phyloP scores from a whole-genome alignment of 2,113 vertebrate species.

The Chaetodon auriga region DNA sequence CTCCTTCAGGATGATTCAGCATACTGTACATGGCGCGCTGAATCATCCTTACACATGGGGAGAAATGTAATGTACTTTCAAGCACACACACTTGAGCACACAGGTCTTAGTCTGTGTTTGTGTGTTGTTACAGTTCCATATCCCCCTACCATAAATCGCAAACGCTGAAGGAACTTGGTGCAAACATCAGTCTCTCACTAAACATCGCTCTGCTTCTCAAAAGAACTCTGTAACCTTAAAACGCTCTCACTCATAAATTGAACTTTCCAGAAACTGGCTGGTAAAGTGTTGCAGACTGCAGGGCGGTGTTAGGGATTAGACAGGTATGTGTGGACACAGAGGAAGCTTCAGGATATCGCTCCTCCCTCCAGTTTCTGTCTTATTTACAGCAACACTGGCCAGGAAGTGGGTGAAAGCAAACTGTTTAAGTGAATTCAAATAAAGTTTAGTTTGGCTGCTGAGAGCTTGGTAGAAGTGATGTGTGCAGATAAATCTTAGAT shows the following conservation, averaged over 20 bases:
- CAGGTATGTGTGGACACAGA: slow-evolving; percentile 58
- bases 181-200: slow-evolving; percentile 36
- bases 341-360: slow-evolving; percentile 35
- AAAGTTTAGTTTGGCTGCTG: slow-evolving; percentile 39
- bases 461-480: neutral
- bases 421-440: slow-evolving; percentile 42
- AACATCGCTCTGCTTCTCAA: slow-evolving; percentile 31
- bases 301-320: slow-evolving; percentile 54
- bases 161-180: slow-evolving; percentile 23
- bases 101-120: slow-evolving; percentile 24
- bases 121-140: slow-evolving; percentile 26
- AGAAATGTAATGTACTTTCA: slow-evolving; percentile 1
- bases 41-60: slow-evolving; percentile 4
- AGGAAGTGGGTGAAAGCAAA: slow-evolving; percentile 40
- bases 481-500: slow-evolving; percentile 15
- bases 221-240: slow-evolving; percentile 53
- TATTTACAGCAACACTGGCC: slow-evolving; percentile 24
- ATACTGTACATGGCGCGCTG: neutral
- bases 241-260: slow-evolving; percentile 33
- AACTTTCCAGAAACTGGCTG: slow-evolving; percentile 29
- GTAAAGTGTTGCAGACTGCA: slow-evolving; percentile 44
- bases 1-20: slow-evolving; percentile 15
- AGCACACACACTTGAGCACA: neutral
- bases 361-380: slow-evolving; percentile 34
- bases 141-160: slow-evolving; percentile 44